Evolutionary conservation across 2,113 vertebrate species (phyloP).

Genomic region (Petromus typicus): DNA sequence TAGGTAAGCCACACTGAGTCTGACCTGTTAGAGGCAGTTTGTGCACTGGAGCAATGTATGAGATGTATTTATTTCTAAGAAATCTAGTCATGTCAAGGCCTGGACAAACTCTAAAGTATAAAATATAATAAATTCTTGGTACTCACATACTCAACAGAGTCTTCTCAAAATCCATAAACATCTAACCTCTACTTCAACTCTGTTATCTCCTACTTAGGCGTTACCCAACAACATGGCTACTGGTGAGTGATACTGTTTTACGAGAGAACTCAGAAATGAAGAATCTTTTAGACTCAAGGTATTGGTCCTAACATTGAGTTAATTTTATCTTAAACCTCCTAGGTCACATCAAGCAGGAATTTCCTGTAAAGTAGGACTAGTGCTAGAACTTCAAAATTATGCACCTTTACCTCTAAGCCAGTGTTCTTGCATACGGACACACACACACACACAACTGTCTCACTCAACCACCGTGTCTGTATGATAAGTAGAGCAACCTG

Average conservation of each 20-base stretch:
- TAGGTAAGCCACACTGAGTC: background rate
- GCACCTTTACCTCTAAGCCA: background rate
- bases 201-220: background rate
- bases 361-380: background rate
- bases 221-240: background rate
- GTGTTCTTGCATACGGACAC: background rate
- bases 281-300: constrained; percentile 47
- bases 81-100: background rate
- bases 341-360: background rate
- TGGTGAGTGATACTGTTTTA: constrained; percentile 24
- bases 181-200: background rate
- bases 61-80: constrained; percentile 34
- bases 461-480: background rate
- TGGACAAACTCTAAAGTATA: background rate
- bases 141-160: background rate
- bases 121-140: background rate
- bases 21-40: background rate
- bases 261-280: constrained; percentile 51
- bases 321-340: constrained; percentile 4
- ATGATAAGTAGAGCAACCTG: background rate
- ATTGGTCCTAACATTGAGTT: background rate
- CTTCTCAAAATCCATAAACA: background rate
- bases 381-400: background rate
- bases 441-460: background rate
- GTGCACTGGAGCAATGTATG: background rate